Base-by-base conservation (phyloP, 1,140 invertebrate species). In the Diabrotica undecimpunctata region DNA sequence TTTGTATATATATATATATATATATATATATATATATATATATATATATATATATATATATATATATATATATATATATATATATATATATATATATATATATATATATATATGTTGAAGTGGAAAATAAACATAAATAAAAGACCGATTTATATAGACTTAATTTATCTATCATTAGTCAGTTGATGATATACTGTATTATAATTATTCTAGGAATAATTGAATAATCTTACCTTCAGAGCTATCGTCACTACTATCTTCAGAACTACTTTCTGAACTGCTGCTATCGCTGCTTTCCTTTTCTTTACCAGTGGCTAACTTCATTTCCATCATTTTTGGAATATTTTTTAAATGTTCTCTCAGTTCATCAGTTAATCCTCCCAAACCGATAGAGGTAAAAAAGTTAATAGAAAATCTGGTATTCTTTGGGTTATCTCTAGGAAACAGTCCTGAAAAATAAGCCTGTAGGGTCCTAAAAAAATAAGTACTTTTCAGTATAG, bases 341-440 rank as follows among this genome's bases (percentile, higher is more conserved):
- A 89, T 85, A 73, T 85, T 86, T 77, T 96, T 96, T 46, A 97
- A 81, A 83, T 96, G 94, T 75, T 96, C 93, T 62, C 95, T 80
- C 11, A 98, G 80, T 74, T 95, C 94, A 83, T 97, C 94, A 0
- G 97, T 99, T 0, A 99, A 80, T 0, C 96, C 96, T 62, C 97
- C 97, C 13, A 99, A 83, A 71, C 97, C 97, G 79, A 99, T 99
- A 0, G 96, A 95, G 0, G 97, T 99, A 77, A 99, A 99, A 80
- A 99, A 99, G 77, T 99, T 99, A 54, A 99, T 99, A 0, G 97
- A 93, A 83, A 99, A 99, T 74, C 97, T 83, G 0, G 96, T 98
- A 79, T 99, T 96, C 75, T 93, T 90, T 0, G 97, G 96, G 82
- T 98, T 92, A 79, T 99, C 95, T 65, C 93, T 84, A 0, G 97